Percentiles rank a stretch among this genome's conserved stretches.
Conservation (phyloP, 2,113 vertebrate genomes). For the Thunnus maccoyii region DNA sequence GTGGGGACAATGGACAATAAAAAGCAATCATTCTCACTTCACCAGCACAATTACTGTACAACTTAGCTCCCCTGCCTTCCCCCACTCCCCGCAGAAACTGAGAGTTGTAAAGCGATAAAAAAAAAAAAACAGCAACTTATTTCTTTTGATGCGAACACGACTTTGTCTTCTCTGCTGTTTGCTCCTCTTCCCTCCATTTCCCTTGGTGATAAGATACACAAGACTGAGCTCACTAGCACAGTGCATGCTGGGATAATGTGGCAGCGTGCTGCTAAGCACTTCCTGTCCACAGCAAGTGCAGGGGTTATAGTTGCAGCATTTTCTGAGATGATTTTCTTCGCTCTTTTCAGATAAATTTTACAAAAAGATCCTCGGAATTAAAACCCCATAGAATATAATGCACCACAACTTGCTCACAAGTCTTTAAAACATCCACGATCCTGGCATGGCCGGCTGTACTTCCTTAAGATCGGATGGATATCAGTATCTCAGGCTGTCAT, state of each 20-base stretch:
- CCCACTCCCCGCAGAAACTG: constrained; percentile 22
- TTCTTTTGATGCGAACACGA: constrained; percentile 30
- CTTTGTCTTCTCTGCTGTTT: constrained; percentile 29
- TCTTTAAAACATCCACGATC: neutral
- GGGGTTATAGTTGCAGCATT: neutral
- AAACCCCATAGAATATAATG: neutral
- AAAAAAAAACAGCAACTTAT: constrained; percentile 7
- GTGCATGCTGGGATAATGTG: constrained; percentile 75
- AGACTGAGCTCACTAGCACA: constrained; percentile 53
- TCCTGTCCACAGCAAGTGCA: constrained; percentile 59
- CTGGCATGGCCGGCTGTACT: constrained; percentile 14
- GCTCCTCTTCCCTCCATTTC: constrained; percentile 66
- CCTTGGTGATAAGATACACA: constrained; percentile 64
- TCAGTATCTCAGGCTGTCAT: constrained; percentile 84
- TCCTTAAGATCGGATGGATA: constrained; percentile 88
- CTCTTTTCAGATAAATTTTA: neutral
- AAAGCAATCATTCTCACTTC: constrained; percentile 81
- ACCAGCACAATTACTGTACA: constrained; percentile 75
- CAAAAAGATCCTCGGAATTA: neutral
- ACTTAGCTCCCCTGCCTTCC: constrained; percentile 46
- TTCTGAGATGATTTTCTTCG: constrained; percentile 4
- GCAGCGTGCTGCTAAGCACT: constrained; percentile 65
- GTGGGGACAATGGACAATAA: constrained; percentile 87
- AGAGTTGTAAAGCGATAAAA: constrained; percentile 22
- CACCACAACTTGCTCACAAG: neutral